Percentiles rank a stretch among this genome's conserved stretches.
phyloP scores from a whole-genome alignment of 2,797 vertebrate species.

The Platalea minor region DNA sequence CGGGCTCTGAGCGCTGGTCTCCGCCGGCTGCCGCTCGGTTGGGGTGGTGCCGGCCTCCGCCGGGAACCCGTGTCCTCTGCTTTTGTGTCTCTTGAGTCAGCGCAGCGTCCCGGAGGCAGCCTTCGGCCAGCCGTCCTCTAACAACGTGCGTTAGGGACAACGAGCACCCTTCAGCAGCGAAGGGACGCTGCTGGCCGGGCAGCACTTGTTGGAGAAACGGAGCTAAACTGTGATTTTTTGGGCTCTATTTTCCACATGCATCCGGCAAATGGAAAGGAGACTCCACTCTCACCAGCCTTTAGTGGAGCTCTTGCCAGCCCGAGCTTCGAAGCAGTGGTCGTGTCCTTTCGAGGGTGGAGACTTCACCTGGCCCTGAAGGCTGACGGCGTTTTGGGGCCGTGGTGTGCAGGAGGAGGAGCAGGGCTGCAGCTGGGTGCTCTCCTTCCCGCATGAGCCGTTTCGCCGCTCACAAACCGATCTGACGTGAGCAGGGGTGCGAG shows the following conservation, averaged over 20 bases:
- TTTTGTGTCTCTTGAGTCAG: not conserved
- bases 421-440: not conserved
- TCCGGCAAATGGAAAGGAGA: not conserved
- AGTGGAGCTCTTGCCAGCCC: not conserved
- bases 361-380: not conserved
- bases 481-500: not conserved
- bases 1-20: not conserved
- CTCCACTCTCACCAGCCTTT: not conserved
- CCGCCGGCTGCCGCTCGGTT: rapidly evolving
- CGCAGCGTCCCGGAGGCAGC: not conserved
- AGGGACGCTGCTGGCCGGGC: not conserved
- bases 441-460: rapidly evolving
- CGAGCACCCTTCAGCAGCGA: rapidly evolving
- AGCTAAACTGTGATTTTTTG: not conserved
- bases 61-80: not conserved
- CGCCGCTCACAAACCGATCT: not conserved
- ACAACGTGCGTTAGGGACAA: not conserved
- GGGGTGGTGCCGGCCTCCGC: not conserved
- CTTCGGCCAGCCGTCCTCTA: not conserved
- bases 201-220: not conserved
- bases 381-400: not conserved
- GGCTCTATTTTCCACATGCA: not conserved
- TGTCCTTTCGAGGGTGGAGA: not conserved
- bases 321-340: not conserved
- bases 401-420: not conserved